Evolutionary conservation across 2,888 invertebrate species (phyloP).

Genomic region (Drosophila buzzatii): DNA sequence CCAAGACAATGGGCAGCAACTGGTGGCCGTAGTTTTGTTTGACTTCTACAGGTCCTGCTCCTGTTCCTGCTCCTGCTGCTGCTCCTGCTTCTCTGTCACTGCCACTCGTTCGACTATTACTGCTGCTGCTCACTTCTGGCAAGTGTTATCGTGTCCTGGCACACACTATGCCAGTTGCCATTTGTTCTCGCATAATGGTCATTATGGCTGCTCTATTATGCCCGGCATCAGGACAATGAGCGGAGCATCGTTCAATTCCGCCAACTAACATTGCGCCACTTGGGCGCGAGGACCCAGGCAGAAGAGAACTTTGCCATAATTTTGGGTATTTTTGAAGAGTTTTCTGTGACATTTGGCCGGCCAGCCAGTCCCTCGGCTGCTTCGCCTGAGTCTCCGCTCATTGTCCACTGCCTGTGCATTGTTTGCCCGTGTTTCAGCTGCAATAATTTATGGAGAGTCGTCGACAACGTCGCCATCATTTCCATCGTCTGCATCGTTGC

Average conservation of each 20-base stretch:
- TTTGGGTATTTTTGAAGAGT: slow-evolving; percentile 60
- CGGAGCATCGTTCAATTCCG: slow-evolving; percentile 44
- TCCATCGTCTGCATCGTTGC: background rate
- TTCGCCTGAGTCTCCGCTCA: slow-evolving; percentile 10
- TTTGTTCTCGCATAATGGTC: slow-evolving; percentile 85
- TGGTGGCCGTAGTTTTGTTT: slow-evolving; percentile 56
- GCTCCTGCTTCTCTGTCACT: background rate
- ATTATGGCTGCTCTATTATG: slow-evolving; percentile 83
- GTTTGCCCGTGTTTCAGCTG: slow-evolving; percentile 56
- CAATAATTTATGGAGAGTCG: slow-evolving; percentile 56
- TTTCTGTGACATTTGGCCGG: slow-evolving; percentile 34
- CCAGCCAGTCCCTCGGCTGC: slow-evolving; percentile 11
- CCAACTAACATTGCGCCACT: slow-evolving; percentile 43
- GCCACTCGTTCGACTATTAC: slow-evolving; percentile 1
- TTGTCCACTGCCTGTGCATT: slow-evolving; percentile 54
- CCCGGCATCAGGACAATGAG: slow-evolving; percentile 62
- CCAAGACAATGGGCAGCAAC: slow-evolving; percentile 72
- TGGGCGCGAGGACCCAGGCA: slow-evolving; percentile 1
- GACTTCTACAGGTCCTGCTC: slow-evolving; percentile 10
- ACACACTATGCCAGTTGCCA: slow-evolving; percentile 74
- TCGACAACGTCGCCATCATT: slow-evolving; percentile 19
- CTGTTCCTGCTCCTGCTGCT: background rate
- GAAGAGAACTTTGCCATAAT: slow-evolving; percentile 52
- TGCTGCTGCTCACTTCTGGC: slow-evolving; percentile 29
- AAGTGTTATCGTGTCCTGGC: slow-evolving; percentile 58